A percentile compares a stretch with the other conserved stretches of the same genome.
phyloP scores from a whole-genome alignment of 35 echinoderm and acorn worm species.

The Lytechinus variegatus region DNA sequence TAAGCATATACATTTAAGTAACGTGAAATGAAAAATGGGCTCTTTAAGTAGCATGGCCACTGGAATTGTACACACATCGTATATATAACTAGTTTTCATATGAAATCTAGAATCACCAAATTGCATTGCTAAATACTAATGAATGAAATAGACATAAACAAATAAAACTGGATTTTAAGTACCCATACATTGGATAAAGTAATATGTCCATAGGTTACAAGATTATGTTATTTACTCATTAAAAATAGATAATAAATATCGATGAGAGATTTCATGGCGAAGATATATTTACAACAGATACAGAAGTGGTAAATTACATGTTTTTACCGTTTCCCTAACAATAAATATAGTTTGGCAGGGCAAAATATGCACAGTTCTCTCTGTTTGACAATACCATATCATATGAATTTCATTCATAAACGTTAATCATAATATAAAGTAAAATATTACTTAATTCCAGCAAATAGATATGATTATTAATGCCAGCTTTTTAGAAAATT shows the following conservation, averaged over 20 bases:
- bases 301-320: not conserved
- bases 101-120: not conserved
- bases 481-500: not conserved
- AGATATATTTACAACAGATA: not conserved
- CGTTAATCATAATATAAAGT: not conserved
- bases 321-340: not conserved
- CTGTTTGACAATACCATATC: not conserved
- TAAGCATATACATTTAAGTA: not conserved
- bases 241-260: not conserved
- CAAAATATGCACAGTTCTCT: not conserved
- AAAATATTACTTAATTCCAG: not conserved
- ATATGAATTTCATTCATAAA: not conserved
- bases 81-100: not conserved
- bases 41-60: not conserved
- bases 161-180: not conserved
- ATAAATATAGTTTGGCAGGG: constrained; percentile 12
- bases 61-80: not conserved
- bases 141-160: not conserved
- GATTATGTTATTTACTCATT: not conserved
- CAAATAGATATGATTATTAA: not conserved
- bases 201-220: not conserved
- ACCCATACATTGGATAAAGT: not conserved
- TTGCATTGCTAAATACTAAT: not conserved
- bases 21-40: not conserved
- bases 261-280: not conserved